Percentiles rank a stretch among this genome's conserved stretches.
Conservation (phyloP, 35 echinoderm and acorn worm species). For the Diadema setosum region DNA sequence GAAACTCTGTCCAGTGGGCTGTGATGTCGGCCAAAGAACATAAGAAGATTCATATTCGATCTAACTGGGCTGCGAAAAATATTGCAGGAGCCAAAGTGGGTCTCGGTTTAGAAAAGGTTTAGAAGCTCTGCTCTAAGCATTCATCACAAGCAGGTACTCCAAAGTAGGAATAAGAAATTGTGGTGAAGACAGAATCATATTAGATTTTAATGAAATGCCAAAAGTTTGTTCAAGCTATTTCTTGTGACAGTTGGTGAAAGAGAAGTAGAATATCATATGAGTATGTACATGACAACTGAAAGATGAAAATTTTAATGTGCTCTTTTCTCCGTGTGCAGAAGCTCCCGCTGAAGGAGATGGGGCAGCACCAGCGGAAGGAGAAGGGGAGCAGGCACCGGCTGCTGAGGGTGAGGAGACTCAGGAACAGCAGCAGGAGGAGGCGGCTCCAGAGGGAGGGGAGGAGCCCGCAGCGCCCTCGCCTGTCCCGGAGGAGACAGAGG, state of each 20-base stretch:
- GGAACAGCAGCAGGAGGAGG: conserved; percentile 8
- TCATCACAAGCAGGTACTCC: not conserved
- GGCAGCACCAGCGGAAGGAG: conserved; percentile 43
- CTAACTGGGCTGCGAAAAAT: too few relatives aligned
- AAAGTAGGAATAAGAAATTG: not conserved
- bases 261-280: too few relatives aligned
- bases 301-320: not conserved
- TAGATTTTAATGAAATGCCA: not conserved
- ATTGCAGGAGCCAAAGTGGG: too few relatives aligned
- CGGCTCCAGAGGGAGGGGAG: conserved; percentile 15
- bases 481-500: conserved; percentile 48
- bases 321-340: not conserved
- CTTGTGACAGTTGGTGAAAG: not conserved
- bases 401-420: conserved; percentile 29
- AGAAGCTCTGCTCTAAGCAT: too few relatives aligned
- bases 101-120: too few relatives aligned
- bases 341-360: conserved; percentile 27
- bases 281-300: not conserved
- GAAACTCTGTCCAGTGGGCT: too few relatives aligned
- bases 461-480: conserved; percentile 33
- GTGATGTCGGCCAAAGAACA: too few relatives aligned
- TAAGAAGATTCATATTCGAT: too few relatives aligned
- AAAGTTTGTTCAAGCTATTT: not conserved
- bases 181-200: not conserved
- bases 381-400: conserved; percentile 28